Conservation (phyloP, 2,888 invertebrate species). For the Ichneumon xanthorius region DNA sequence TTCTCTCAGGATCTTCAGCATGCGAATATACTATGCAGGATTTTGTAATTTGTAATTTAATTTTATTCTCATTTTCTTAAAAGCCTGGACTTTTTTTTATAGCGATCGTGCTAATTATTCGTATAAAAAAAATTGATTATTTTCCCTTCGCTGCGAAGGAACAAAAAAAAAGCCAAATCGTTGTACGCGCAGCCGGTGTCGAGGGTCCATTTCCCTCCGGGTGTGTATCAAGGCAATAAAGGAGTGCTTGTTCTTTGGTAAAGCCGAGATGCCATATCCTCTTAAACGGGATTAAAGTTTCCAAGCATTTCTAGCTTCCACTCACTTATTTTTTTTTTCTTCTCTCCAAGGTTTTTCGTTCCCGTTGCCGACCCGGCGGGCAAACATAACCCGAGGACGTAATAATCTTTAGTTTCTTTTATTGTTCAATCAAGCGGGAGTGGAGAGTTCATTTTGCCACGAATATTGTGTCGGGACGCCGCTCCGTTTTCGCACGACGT, state of each 20-base stretch:
- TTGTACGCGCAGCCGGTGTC: not conserved
- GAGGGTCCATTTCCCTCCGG: not conserved
- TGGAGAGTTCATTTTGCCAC: slow-evolving; percentile 41
- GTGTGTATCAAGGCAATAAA: slow-evolving; percentile 24
- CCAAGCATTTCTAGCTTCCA: slow-evolving; percentile 35
- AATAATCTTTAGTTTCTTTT: slow-evolving; percentile 64
- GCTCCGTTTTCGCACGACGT: slow-evolving; percentile 22
- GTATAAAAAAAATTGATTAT: not conserved
- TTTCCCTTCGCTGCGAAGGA: not conserved
- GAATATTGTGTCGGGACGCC: slow-evolving; percentile 40
- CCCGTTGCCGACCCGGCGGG: slow-evolving; percentile 18
- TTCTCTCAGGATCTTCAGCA: not conserved
- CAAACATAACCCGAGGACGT: slow-evolving; percentile 59
- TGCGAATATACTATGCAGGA: not conserved
- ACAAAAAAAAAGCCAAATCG: not conserved
- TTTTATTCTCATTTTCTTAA: not conserved
- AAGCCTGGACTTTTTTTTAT: not conserved
- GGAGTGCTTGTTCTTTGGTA: slow-evolving; percentile 11
- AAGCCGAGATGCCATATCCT: slow-evolving; percentile 29
- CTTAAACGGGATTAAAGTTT: slow-evolving; percentile 55
- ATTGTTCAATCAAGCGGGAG: slow-evolving; percentile 60
- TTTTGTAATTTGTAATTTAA: not conserved
- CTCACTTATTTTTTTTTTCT: slow-evolving; percentile 13
- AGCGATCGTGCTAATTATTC: not conserved
- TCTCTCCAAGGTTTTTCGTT: slow-evolving; percentile 20